Percentiles rank a stretch among this genome's conserved stretches.
phyloP scores from a whole-genome alignment of 2,888 invertebrate species.

The Heteropelma amictum region DNA sequence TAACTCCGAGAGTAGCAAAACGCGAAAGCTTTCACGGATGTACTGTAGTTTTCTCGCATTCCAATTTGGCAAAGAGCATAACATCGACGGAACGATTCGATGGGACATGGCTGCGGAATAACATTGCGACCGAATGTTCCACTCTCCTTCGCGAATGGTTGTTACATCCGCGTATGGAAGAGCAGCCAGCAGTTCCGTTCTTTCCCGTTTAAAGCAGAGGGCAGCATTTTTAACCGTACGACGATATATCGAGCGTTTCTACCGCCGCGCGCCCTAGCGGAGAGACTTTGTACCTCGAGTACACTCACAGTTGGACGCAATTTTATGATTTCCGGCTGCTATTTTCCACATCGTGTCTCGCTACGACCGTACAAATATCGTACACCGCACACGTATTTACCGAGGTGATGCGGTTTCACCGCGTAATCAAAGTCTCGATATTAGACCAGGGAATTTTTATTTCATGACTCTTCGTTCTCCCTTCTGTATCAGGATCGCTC shows the following conservation, averaged over 20 bases:
- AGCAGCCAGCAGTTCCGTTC: background rate
- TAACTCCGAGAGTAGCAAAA: background rate
- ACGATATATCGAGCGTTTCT: background rate
- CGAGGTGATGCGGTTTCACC: too few relatives aligned
- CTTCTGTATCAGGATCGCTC: constrained; percentile 36
- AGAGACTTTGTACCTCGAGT: constrained; percentile 1
- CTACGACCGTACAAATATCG: too few relatives aligned
- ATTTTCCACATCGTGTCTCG: too few relatives aligned
- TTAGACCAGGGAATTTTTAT: constrained; percentile 37
- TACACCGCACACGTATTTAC: too few relatives aligned
- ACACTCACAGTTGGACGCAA: background rate
- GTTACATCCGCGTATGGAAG: constrained; percentile 17
- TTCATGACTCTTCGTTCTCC: constrained; percentile 45
- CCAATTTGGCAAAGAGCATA: constrained; percentile 23
- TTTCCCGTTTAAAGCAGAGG: background rate
- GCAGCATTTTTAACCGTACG: background rate
- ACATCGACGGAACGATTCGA: background rate
- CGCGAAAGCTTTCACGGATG: background rate
- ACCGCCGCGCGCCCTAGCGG: background rate
- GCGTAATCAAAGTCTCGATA: constrained; percentile 38
- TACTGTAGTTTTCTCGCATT: constrained; percentile 12
- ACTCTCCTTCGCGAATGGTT: constrained; percentile 34
- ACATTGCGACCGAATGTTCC: constrained; percentile 5
- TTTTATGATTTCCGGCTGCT: background rate
- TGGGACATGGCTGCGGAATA: constrained; percentile 1